These are phyloP conservation scores for Chrysemys picta DNA, from an alignment of 2,113 vertebrate genomes.

Conservation along the genomic window DNA sequence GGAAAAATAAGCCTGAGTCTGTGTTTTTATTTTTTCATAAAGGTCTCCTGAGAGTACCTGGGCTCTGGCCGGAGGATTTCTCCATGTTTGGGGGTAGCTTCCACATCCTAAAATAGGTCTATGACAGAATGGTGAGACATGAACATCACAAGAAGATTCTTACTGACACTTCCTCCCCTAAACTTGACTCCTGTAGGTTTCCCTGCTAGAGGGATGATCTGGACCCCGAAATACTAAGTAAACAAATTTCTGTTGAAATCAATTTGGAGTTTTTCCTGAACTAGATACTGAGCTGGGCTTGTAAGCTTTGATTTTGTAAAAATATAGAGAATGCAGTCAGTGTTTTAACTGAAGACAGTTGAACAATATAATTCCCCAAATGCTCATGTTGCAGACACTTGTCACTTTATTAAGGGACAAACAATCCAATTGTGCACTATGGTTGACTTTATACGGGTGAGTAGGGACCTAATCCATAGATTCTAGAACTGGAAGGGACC, in stretches of 20 bases:
- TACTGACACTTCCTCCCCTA: not conserved
- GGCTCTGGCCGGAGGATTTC: not conserved
- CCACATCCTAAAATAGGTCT: rapidly evolving
- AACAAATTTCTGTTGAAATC: constrained; percentile 39
- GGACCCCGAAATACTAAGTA: constrained; percentile 37
- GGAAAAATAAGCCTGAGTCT: not conserved
- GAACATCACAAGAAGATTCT: not conserved
- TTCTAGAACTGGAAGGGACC: no score
- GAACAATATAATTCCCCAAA: constrained; percentile 46
- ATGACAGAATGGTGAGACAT: not conserved
- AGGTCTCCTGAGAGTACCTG: not conserved
- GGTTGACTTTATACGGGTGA: constrained; percentile 51
- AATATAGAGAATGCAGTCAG: constrained; percentile 38
- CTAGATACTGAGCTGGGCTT: not conserved
- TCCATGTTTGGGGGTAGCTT: not conserved
- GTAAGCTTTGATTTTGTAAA: constrained; percentile 58
- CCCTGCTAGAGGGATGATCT: constrained; percentile 38
- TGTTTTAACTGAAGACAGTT: constrained; percentile 28
- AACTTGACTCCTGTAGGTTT: constrained; percentile 28
- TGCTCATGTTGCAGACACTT: constrained; percentile 44
- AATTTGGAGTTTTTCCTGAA: not conserved
- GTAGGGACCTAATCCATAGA: not conserved
- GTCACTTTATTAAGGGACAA: constrained; percentile 34
- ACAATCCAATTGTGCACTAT: not conserved
- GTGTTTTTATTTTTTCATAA: not conserved